These are phyloP conservation scores for Engraulis encrasicolus DNA, from an alignment of 2,113 vertebrate species.

Conservation along the genomic window DNA sequence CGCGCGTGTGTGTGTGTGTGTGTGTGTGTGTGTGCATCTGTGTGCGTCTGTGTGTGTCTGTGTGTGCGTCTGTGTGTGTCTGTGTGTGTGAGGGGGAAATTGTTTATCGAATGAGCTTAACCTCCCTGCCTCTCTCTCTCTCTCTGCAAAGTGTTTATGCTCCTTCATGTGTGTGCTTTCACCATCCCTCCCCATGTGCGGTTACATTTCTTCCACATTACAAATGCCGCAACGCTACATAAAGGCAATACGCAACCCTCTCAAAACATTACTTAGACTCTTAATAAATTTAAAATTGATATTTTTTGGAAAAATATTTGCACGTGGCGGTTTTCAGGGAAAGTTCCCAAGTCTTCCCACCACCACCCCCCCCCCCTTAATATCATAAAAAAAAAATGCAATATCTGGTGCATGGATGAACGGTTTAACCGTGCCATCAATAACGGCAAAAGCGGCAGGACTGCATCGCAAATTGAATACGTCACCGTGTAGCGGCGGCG, in stretches of 20 bases:
- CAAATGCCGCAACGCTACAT: not conserved
- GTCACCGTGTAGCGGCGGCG: slow-evolving; percentile 49
- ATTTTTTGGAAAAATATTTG: not conserved
- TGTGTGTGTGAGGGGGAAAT: not conserved
- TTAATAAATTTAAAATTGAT: not conserved
- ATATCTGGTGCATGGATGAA: slow-evolving; percentile 50
- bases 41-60: not conserved
- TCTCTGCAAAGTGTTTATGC: slow-evolving; percentile 4
- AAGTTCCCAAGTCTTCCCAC: slow-evolving; percentile 34
- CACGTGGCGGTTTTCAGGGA: slow-evolving; percentile 5
- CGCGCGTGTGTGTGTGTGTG: slow-evolving; percentile 5
- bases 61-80: not conserved
- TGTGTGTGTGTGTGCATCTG: slow-evolving; percentile 26
- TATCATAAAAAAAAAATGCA: slow-evolving; percentile 19
- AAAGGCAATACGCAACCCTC: not conserved
- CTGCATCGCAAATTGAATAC: slow-evolving; percentile 52
- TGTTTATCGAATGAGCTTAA: not conserved
- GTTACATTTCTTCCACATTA: slow-evolving; percentile 4
- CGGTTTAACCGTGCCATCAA: slow-evolving; percentile 35
- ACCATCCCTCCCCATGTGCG: not conserved
- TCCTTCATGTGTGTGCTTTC: not conserved
- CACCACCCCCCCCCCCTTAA: no score
- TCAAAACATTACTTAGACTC: not conserved
- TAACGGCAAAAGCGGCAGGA: slow-evolving; percentile 33
- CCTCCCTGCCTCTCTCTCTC: not conserved